Conservation (phyloP, 2,113 vertebrate genomes). For the Alexandromys fortis region DNA sequence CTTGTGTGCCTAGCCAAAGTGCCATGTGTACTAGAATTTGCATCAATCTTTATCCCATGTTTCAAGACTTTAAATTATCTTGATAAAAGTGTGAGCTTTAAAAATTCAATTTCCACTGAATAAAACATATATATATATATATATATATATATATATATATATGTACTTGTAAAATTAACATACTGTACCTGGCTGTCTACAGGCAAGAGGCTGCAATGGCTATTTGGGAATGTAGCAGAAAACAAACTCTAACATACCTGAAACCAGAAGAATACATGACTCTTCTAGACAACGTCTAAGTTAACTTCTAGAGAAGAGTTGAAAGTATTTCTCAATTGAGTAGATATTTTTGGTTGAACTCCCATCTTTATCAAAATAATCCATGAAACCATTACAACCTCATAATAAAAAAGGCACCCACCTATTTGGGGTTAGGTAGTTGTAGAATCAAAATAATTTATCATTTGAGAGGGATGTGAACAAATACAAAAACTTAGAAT, state of each 20-base stretch:
- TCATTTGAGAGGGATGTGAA: not conserved
- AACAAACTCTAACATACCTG: not conserved
- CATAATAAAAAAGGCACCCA: not conserved
- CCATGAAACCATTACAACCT: not conserved
- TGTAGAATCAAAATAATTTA: not conserved
- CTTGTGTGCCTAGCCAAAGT: not conserved
- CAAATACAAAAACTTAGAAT: not conserved
- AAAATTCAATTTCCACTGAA: not conserved
- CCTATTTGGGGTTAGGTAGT: not conserved
- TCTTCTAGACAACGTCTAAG: not conserved
- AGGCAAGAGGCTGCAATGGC: not conserved
- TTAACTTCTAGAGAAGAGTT: constrained; percentile 35
- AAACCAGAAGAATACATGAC: not conserved
- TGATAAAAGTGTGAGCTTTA: not conserved
- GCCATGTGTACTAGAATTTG: not conserved
- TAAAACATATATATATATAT: not conserved
- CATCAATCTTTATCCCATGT: not conserved
- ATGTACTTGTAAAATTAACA: not conserved
- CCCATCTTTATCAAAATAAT: constrained; percentile 16
- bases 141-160: not conserved
- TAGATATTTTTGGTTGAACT: not conserved
- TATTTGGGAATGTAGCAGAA: constrained; percentile 1
- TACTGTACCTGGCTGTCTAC: not conserved
- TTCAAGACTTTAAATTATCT: not conserved
- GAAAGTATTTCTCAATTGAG: constrained; percentile 1